A percentile compares a stretch with the other conserved stretches of the same genome.
Evolutionary conservation across 2,888 invertebrate genomes (phyloP).

Genomic region (Hypsopygia costalis): DNA sequence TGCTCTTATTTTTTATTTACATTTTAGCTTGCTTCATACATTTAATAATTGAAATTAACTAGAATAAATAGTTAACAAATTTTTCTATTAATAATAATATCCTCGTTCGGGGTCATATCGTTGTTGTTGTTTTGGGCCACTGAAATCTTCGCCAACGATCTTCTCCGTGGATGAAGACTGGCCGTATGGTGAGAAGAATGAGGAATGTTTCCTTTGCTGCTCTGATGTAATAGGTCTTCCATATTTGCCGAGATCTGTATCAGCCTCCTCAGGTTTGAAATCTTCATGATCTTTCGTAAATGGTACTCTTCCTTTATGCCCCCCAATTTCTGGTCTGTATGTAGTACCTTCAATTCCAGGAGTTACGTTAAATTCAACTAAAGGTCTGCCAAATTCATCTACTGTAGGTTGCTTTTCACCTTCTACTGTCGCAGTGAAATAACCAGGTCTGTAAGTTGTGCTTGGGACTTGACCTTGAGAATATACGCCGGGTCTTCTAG

Average conservation of each 20-base stretch:
- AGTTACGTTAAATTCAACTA: neutral
- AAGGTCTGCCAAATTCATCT: constrained; percentile 15
- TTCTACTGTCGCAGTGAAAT: constrained; percentile 16
- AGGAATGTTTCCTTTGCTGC: no score
- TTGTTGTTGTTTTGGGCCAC: constrained; percentile 54
- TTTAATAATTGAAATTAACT: neutral
- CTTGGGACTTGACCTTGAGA: constrained; percentile 18
- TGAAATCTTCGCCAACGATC: constrained; percentile 54
- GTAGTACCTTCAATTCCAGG: no score
- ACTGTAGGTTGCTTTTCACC: constrained; percentile 5
- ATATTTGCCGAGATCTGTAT: neutral
- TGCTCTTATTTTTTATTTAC: constrained; percentile 11
- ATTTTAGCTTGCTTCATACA: constrained; percentile 2
- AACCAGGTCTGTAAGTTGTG: constrained; percentile 26
- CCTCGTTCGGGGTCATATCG: constrained; percentile 51
- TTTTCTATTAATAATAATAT: constrained; percentile 48
- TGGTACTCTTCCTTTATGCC: neutral
- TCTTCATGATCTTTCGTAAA: neutral
- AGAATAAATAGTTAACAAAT: constrained; percentile 17
- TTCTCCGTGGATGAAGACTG: constrained; percentile 19
- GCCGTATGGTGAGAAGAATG: no score
- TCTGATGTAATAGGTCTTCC: neutral
- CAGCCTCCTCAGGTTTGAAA: neutral
- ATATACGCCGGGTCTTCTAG: constrained; percentile 3
- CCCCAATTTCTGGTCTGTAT: neutral